phyloP scores from a whole-genome alignment of 2,113 vertebrate genomes.

The Megaleporinus macrocephalus region DNA sequence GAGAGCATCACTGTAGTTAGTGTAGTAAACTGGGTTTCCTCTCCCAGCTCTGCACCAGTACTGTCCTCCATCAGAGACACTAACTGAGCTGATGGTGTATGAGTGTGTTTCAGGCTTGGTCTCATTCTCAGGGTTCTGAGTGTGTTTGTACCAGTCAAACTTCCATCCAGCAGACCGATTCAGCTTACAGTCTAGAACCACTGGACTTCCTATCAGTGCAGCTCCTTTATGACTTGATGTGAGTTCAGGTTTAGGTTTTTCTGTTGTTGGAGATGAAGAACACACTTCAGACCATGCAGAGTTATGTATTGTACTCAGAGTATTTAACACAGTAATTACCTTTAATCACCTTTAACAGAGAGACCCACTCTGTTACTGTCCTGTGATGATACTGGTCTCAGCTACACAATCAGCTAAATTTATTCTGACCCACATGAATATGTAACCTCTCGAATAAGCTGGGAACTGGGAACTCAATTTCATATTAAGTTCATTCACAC shows the following conservation, averaged over 20 bases:
- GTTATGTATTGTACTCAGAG: too few relatives aligned
- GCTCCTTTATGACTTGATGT: not conserved
- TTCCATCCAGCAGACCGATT: not conserved
- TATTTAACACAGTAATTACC: too few relatives aligned
- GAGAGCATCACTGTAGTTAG: slow-evolving; percentile 17
- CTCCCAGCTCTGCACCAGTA: slow-evolving; percentile 28
- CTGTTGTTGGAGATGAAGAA: too few relatives aligned
- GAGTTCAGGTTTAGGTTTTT: slow-evolving; percentile 15
- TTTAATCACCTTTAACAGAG: too few relatives aligned
- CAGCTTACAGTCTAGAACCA: slow-evolving; percentile 58
- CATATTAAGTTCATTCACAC: too few relatives aligned
- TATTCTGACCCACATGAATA: too few relatives aligned
- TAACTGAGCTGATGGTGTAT: not conserved
- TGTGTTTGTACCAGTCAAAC: slow-evolving; percentile 11
- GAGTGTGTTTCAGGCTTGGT: not conserved
- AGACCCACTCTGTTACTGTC: too few relatives aligned
- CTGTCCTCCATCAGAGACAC: not conserved
- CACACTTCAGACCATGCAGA: too few relatives aligned
- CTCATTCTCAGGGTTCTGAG: not conserved
- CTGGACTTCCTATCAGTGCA: slow-evolving; percentile 54
- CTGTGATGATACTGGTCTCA: too few relatives aligned
- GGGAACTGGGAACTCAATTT: too few relatives aligned
- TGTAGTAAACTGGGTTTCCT: slow-evolving; percentile 2
- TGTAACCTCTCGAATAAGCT: too few relatives aligned
- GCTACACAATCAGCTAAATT: too few relatives aligned